Evolutionary conservation across 2,113 vertebrate species (phyloP), one percentile per base, ranked within the genome.

Genomic region (Rhynchopsitta pachyrhyncha): DNA sequence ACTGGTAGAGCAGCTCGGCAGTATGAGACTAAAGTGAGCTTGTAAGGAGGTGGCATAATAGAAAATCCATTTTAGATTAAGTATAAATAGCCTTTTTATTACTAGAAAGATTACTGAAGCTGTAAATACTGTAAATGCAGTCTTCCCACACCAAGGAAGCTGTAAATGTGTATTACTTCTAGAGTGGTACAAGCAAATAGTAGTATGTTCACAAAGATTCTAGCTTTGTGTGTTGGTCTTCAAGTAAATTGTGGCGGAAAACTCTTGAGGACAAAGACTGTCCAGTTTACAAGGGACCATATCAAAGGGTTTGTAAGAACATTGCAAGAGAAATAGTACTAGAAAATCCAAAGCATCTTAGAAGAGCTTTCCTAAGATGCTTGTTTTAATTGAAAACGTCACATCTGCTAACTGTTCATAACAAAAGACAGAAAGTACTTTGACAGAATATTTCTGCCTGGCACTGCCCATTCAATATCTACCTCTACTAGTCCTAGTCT

Each of bases 391-490:
- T 66, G 60, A 76, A 83, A 81, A 31, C 39, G 76, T 92, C 78
- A 41, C 44, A 86, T 39, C 86, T 84, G 80, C 52, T 82, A 80
- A 67, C 37, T 86, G 42, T 83, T 88, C 11, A 2, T 74, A 47
- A 80, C 8, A 17, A 88, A 74, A 88, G 49, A 64, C 11, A 27
- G 70, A 69, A 70, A 93, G 59, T 92, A 73, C 44, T 82, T 95
- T 23, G 16, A 93, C n/a, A 64, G 63, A 70, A 25, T 92, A 88
- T 67, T 92, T 94, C 95, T 96, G 92, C 90, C 95, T 96, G 94
- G 90, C 95, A 93, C 92, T 96, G 95, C 90, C 95, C 90, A 69
- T 95, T 93, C 80, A 92, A 49, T 95, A 96, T 96, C 92, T 95
- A 96, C 95, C 96, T 96, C 95, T 95, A 86, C 88, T 90, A 88